These are phyloP conservation scores for Mesoclemmys tuberculata DNA, from an alignment of 2,113 vertebrate genomes.

Conservation along the genomic window DNA sequence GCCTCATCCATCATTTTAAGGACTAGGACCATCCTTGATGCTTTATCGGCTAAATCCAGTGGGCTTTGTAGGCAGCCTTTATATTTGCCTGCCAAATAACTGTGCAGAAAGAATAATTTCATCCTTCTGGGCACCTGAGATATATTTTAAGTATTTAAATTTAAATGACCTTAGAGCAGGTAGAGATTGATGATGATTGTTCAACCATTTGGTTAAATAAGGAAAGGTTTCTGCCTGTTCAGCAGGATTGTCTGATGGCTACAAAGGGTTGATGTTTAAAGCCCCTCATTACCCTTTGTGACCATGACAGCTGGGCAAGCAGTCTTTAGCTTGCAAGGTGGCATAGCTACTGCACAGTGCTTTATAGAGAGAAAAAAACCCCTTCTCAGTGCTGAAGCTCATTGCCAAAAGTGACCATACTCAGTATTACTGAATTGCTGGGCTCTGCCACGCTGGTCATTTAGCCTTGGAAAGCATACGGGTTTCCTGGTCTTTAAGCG, in stretches of 20 bases:
- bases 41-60: neutral
- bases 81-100: neutral
- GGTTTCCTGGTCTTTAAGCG: neutral
- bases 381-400: neutral
- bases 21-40: neutral
- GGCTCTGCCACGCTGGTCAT: neutral
- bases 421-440: neutral
- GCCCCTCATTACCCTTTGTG: neutral
- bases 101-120: neutral
- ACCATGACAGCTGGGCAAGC: rapidly evolving
- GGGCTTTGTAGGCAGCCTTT: neutral
- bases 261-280: neutral
- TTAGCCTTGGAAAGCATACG: neutral
- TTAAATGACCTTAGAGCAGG: neutral
- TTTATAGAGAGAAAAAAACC: rapidly evolving
- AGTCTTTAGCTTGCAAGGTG: neutral
- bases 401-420: neutral
- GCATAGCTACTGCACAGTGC: rapidly evolving
- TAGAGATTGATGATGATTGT: neutral
- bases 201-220: neutral
- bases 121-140: neutral
- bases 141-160: neutral
- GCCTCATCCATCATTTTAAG: neutral
- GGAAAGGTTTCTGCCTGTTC: neutral
- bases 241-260: neutral